Percentiles rank a stretch among this genome's conserved stretches.
Evolutionary conservation across 2,888 invertebrate species (phyloP).

Genomic region (Helicoverpa assulta): DNA sequence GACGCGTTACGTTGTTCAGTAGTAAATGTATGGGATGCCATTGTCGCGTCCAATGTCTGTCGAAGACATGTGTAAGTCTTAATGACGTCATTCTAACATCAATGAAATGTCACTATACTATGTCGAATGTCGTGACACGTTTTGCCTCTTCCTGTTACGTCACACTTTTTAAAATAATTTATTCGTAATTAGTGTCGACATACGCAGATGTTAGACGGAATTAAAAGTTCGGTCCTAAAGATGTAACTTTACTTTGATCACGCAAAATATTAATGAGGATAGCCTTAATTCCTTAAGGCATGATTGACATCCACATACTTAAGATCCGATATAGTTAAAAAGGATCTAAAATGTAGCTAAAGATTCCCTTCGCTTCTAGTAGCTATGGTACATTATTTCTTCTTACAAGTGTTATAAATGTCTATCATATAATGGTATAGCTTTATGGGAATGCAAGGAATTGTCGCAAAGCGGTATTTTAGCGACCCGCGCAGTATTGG

Average conservation of each 20-base stretch:
- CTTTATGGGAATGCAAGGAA: constrained; percentile 8
- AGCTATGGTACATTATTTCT: constrained; percentile 13
- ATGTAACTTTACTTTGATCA: constrained; percentile 9
- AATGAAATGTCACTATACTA: constrained; percentile 26
- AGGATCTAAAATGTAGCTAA: constrained; percentile 23
- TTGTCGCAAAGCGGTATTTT: constrained; percentile 17
- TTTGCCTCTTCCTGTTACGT: constrained; percentile 24
- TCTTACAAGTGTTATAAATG: constrained; percentile 12
- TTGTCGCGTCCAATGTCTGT: constrained; percentile 15
- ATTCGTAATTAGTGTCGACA: not conserved
- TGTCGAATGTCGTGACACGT: constrained; percentile 23
- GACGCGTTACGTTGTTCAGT: constrained; percentile 36
- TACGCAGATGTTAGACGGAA: not conserved
- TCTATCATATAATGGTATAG: constrained; percentile 11
- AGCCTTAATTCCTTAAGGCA: constrained; percentile 12
- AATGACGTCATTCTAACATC: constrained; percentile 2
- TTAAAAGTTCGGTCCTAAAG: constrained; percentile 15
- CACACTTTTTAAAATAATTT: constrained; percentile 16
- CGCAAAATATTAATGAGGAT: constrained; percentile 1
- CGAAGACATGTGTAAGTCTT: constrained; percentile 12
- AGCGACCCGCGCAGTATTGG: constrained; percentile 15
- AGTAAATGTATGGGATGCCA: constrained; percentile 21
- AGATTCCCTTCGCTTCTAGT: constrained; percentile 18
- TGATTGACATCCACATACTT: constrained; percentile 8
- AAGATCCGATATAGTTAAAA: constrained; percentile 15